phyloP scores from a whole-genome alignment of 2,888 invertebrate species.

The Isotomurus palustris region DNA sequence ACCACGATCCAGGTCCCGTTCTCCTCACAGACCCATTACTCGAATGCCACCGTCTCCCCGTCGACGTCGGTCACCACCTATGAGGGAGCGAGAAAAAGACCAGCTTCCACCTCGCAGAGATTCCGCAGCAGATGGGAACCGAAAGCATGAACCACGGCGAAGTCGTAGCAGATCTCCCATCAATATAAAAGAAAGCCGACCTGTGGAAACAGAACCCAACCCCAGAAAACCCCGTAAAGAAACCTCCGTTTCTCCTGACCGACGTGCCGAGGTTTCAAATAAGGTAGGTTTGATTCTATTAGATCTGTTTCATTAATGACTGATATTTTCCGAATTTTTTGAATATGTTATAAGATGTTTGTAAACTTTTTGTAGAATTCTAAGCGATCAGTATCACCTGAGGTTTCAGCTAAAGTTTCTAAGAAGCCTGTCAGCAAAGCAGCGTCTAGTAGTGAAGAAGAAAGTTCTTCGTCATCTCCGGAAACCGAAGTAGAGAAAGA shows the following conservation, averaged over 20 bases:
- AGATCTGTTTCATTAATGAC: too few relatives aligned
- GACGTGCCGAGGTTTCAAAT: too few relatives aligned
- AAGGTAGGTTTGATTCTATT: too few relatives aligned
- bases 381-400: constrained; percentile 12
- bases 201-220: background rate
- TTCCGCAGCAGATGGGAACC: constrained; percentile 19
- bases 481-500: constrained; percentile 9
- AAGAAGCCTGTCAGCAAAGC: constrained; percentile 49
- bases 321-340: too few relatives aligned
- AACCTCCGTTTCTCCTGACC: too few relatives aligned
- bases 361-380: constrained; percentile 3
- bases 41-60: constrained; percentile 26
- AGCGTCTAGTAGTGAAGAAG: constrained; percentile 49
- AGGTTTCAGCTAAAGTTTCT: constrained; percentile 23
- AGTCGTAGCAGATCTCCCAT: constrained; percentile 51
- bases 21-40: background rate
- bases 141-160: constrained; percentile 36
- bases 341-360: too few relatives aligned
- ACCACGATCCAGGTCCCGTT: constrained; percentile 18
- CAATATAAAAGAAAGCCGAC: constrained; percentile 50
- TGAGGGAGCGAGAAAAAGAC: constrained; percentile 16
- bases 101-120: background rate
- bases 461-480: constrained; percentile 32
- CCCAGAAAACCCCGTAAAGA: too few relatives aligned
- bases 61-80: constrained; percentile 48